Conservation (phyloP, 2,113 vertebrate genomes). For the Triplophysa siluroides region DNA sequence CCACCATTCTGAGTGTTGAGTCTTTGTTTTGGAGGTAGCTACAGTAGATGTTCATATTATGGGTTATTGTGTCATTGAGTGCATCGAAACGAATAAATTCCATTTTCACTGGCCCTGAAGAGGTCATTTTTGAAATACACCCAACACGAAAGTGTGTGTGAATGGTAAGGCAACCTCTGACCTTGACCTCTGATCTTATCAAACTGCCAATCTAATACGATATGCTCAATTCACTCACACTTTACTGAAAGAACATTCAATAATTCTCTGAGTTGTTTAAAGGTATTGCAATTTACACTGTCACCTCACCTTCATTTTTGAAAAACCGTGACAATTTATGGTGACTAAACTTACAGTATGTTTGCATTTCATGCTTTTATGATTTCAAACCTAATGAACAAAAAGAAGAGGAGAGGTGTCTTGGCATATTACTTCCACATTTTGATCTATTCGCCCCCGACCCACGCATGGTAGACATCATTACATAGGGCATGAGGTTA, state of each 20-base stretch:
- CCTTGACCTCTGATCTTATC: not conserved
- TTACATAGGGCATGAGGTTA: slow-evolving; percentile 40
- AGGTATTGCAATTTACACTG: not conserved
- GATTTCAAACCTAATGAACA: not conserved
- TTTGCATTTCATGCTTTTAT: not conserved
- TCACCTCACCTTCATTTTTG: slow-evolving; percentile 10
- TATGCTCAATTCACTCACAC: not conserved
- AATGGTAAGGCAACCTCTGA: not conserved
- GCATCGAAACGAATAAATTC: not conserved
- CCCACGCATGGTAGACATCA: slow-evolving; percentile 3
- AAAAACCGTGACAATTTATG: not conserved
- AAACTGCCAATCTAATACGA: not conserved
- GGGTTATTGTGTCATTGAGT: not conserved
- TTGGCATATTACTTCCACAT: not conserved
- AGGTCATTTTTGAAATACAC: not conserved
- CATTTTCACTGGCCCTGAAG: slow-evolving; percentile 15
- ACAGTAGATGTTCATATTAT: not conserved
- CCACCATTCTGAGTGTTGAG: too few species aligned
- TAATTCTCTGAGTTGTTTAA: not conserved
- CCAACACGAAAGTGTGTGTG: not conserved
- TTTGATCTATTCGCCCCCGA: not conserved
- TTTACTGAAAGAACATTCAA: not conserved
- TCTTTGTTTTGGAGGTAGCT: too few species aligned
- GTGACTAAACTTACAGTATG: not conserved
- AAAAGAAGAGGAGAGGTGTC: not conserved